Evolutionary conservation across 2,888 invertebrate species (phyloP), one percentile per base, ranked within the genome.

Genomic region (Philhelius pedissequus): DNA sequence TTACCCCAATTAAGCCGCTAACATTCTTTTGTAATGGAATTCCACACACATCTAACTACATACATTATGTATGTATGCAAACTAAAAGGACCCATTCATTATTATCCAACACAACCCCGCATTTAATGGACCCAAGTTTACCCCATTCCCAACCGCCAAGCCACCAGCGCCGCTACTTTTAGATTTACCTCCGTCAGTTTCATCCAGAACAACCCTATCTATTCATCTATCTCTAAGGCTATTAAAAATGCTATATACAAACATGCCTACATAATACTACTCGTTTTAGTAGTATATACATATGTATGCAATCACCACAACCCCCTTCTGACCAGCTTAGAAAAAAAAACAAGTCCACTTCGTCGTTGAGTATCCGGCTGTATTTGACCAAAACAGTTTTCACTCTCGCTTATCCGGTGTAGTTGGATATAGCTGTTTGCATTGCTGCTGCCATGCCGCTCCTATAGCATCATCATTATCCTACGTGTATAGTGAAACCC

Each of bases 211-310:
- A 82, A 62, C 68, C 82, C 69, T 83, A 78, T 78, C 62, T 74
- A 18, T 54, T 68, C 68, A 78, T 83, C 83, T 78, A 78, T 79
- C 83, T 83, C 69, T 69, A 70, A 78, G 83, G 83, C 74, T 83
- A 78, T 83, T 79, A 74, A 35, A 70, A 69, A 74, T 74, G 64
- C 74, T 64, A 83, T 69, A 74, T 71, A 60, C 3, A 4, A 11
- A 25, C 20, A 38, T 38, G n/a, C 2, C n/a, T n/a, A n/a, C n/a
- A n/a, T n/a, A n/a, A n/a, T n/a, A n/a, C n/a, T n/a, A n/a, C n/a
- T n/a, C n/a, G n/a, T n/a, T n/a, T n/a, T n/a, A n/a, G n/a, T n/a
- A n/a, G n/a, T n/a, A n/a, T n/a, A 40, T 15, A 22, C 11, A 25
- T 22, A 22, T 7, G 1, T 7, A 20, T 45, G 11, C 13, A 4